Conservation (phyloP, 1,140 invertebrate genomes). For the Spodoptera litura region DNA sequence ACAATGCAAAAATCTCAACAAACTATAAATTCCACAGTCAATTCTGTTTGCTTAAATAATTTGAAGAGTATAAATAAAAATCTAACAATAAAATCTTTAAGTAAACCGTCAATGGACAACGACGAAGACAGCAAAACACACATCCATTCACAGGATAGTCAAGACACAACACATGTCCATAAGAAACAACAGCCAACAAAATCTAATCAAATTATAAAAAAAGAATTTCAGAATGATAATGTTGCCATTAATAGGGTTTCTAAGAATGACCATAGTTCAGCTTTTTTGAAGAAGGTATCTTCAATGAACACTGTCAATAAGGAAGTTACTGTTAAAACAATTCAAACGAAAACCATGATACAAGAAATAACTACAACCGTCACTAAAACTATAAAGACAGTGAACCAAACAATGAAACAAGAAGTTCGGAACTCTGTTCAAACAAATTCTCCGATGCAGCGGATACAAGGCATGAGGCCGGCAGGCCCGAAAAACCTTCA, state of each 20-base stretch:
- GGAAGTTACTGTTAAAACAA: constrained; percentile 74
- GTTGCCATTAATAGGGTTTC: constrained; percentile 31
- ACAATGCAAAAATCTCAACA: constrained; percentile 53
- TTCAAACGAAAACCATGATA: constrained; percentile 75
- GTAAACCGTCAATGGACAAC: background rate
- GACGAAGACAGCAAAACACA: constrained; percentile 26
- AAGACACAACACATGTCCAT: background rate
- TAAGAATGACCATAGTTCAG: constrained; percentile 44
- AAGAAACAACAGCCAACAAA: constrained; percentile 50
- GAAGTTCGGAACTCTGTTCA: constrained; percentile 62
- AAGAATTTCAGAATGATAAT: constrained; percentile 41
- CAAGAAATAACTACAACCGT: constrained; percentile 82
- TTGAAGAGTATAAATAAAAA: constrained; percentile 72
- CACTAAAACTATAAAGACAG: constrained; percentile 80
- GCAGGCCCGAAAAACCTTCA: constrained; percentile 62
- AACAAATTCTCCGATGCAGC: constrained; percentile 56
- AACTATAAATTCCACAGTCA: constrained; percentile 45
- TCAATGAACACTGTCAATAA: constrained; percentile 69
- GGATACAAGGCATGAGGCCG: constrained; percentile 57
- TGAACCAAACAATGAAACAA: constrained; percentile 76
- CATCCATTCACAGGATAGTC: background rate
- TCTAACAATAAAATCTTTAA: constrained; percentile 67
- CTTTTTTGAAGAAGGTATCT: constrained; percentile 58
- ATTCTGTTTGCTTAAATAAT: constrained; percentile 54
- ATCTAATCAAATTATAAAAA: constrained; percentile 43